Conservation (phyloP, 35 echinoderm and acorn worm species). For the Lytechinus pictus region DNA sequence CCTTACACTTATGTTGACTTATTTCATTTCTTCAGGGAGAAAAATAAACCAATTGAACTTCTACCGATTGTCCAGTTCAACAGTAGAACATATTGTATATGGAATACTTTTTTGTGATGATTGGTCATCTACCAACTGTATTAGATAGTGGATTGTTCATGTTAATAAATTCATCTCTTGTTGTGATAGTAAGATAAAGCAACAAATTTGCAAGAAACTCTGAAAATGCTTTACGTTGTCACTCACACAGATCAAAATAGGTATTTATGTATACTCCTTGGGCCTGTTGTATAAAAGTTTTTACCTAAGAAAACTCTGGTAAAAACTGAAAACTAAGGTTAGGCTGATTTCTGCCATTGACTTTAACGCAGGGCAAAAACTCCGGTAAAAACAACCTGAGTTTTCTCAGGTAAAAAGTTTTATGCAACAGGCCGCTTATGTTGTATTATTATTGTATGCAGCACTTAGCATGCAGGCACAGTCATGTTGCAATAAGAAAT, state of each 20-base stretch:
- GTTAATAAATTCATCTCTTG: not conserved
- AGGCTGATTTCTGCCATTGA: too few relatives aligned
- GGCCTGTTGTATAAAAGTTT: too few relatives aligned
- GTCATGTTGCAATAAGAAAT: conserved; percentile 47
- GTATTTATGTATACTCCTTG: not conserved
- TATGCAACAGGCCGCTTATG: too few relatives aligned
- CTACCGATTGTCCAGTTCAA: not conserved
- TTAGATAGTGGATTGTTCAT: not conserved
- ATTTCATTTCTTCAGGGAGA: not conserved
- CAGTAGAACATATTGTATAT: not conserved
- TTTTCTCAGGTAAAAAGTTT: too few relatives aligned
- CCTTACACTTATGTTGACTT: not conserved
- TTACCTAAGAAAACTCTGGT: too few relatives aligned
- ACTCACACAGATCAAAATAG: too few relatives aligned
- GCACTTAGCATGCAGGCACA: conserved; percentile 30
- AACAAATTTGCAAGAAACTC: not conserved
- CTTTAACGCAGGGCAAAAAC: too few relatives aligned
- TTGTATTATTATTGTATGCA: conserved; percentile 33
- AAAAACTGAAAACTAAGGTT: too few relatives aligned
- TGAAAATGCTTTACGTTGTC: not conserved
- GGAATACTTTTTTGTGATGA: not conserved
- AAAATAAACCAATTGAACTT: not conserved
- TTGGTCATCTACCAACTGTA: not conserved
- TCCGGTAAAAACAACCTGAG: too few relatives aligned
- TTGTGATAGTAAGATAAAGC: not conserved